Conservation (phyloP, 2,797 vertebrate genomes). For the Acomys russatus region DNA sequence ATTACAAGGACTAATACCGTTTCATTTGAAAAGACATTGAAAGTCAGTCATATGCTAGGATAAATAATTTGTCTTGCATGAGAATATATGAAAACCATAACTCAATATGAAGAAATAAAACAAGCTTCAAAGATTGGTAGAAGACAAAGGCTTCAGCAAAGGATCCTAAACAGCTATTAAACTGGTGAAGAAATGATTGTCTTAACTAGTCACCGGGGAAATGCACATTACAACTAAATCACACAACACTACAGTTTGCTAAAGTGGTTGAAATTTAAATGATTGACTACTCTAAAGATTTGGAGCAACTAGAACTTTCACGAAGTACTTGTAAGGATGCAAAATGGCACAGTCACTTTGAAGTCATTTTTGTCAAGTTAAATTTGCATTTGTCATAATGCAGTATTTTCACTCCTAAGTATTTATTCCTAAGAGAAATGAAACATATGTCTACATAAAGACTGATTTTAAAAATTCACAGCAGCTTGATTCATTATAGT, state of each 20-base stretch:
- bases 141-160: neutral
- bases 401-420: slow-evolving; percentile 1
- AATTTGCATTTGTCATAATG: neutral
- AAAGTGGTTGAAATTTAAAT: slow-evolving; percentile 23
- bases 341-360: slow-evolving; percentile 46
- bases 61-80: neutral
- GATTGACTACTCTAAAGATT: slow-evolving; percentile 21
- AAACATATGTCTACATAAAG: slow-evolving; percentile 51
- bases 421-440: slow-evolving; percentile 45
- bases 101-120: neutral
- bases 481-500: slow-evolving; percentile 43
- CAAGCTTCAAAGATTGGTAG: neutral
- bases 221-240: slow-evolving; percentile 7
- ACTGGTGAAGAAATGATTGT: neutral
- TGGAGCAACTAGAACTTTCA: neutral
- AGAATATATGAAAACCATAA: neutral
- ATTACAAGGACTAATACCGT: neutral
- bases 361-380: slow-evolving; percentile 54
- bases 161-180: neutral
- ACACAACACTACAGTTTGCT: neutral
- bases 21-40: neutral
- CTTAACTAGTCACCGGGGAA: neutral
- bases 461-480: slow-evolving; percentile 20
- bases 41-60: neutral
- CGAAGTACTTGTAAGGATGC: neutral